These are phyloP conservation scores for Nannospalax galili DNA, from an alignment of 2,113 vertebrate species.

Conservation along the genomic window DNA sequence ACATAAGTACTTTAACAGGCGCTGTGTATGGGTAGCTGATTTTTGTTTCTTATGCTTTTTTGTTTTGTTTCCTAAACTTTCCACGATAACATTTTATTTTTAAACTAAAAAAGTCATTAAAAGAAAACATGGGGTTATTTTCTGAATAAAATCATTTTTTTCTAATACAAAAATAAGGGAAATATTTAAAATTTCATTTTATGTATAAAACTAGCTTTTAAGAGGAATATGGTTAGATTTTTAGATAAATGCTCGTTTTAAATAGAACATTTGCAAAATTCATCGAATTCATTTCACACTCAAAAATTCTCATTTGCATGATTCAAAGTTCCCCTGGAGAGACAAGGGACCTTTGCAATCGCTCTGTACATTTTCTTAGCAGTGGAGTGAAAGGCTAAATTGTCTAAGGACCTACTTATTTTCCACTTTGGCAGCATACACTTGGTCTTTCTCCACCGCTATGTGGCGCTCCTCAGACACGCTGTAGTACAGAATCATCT, in stretches of 20 bases:
- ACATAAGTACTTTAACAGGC: not conserved
- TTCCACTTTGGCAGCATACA: constrained; percentile 95
- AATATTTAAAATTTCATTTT: constrained; percentile 35
- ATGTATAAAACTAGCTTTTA: constrained; percentile 34
- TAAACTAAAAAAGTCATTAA: constrained; percentile 43
- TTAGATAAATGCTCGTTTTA: constrained; percentile 42
- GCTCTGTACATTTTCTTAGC: not conserved
- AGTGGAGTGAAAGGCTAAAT: not conserved
- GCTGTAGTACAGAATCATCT: constrained; percentile 96
- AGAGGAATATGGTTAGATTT: constrained; percentile 7
- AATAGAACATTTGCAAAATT: not conserved
- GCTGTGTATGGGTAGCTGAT: not conserved
- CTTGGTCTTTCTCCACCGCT: constrained; percentile 87
- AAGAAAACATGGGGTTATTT: not conserved
- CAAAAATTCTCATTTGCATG: not conserved
- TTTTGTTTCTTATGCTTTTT: constrained; percentile 38
- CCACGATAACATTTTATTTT: constrained; percentile 44
- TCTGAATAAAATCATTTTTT: constrained; percentile 44
- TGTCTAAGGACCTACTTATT: constrained; percentile 89
- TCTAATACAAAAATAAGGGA: constrained; percentile 30
- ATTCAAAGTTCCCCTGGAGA: not conserved
- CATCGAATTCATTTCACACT: not conserved
- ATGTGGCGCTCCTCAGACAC: constrained; percentile 84
- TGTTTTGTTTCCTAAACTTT: constrained; percentile 15
- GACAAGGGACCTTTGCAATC: not conserved